These are phyloP conservation scores for Halocaridina rubra DNA, from an alignment of 2,888 invertebrate species.

Conservation along the genomic window DNA sequence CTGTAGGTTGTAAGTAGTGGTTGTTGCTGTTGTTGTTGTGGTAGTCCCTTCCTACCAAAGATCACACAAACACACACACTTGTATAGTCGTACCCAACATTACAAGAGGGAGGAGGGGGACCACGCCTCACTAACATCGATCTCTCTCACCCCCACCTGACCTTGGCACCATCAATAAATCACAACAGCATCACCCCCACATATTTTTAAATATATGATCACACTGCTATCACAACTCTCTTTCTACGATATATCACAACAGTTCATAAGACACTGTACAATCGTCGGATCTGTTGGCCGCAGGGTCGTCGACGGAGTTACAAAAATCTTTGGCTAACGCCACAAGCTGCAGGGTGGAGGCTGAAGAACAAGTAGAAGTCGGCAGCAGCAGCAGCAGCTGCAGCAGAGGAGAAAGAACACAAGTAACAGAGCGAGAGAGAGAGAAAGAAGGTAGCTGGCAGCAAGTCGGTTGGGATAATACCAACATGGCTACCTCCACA, in stretches of 20 bases:
- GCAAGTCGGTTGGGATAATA: conserved; percentile 11
- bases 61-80: conserved; percentile 6
- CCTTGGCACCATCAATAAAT: conserved; percentile 53
- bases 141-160: conserved; percentile 25
- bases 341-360: no score
- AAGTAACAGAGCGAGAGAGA: conserved; percentile 23
- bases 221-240: no score
- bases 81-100: conserved; percentile 40
- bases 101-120: background rate
- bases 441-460: background rate
- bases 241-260: no score
- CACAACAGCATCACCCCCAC: conserved; percentile 42
- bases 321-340: no score
- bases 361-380: background rate
- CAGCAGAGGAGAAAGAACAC: background rate
- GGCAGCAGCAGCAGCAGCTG: conserved; percentile 21
- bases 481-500: conserved; percentile 46
- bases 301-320: no score
- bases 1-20: conserved; percentile 43
- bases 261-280: no score
- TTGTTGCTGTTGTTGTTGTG: background rate
- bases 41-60: background rate
- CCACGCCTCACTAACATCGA: conserved; percentile 55
- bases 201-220: no score
- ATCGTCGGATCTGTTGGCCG: no score